A percentile compares a stretch with the other conserved stretches of the same genome.
Evolutionary conservation across 2,888 invertebrate genomes (phyloP).

Genomic region (Aphelenchoides bicaudatus): DNA sequence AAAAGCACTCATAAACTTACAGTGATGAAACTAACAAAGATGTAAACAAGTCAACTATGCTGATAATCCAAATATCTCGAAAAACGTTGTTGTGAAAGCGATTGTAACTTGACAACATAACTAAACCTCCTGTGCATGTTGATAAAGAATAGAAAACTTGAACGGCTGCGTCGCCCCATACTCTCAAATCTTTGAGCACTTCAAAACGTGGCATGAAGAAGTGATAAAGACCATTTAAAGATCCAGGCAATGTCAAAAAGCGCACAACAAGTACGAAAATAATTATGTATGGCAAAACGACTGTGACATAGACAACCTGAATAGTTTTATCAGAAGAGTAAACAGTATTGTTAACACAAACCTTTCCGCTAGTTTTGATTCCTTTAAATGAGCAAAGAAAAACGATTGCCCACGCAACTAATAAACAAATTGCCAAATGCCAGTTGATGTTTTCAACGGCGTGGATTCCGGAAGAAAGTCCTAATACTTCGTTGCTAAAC

Average conservation of each 20-base stretch:
- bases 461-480: slow-evolving; percentile 43
- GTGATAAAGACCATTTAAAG: slow-evolving; percentile 73
- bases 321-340: slow-evolving; percentile 12
- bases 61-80: slow-evolving; percentile 67
- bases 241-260: slow-evolving; percentile 76
- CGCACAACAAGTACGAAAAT: slow-evolving; percentile 71
- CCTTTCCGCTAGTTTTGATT: slow-evolving; percentile 76
- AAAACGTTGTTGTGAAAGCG: slow-evolving; percentile 79
- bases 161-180: slow-evolving; percentile 78
- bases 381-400: slow-evolving; percentile 76
- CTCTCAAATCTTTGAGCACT: slow-evolving; percentile 68
- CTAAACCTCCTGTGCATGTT: slow-evolving; percentile 81
- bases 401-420: slow-evolving; percentile 76
- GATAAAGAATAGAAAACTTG: slow-evolving; percentile 83
- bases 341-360: slow-evolving; percentile 33
- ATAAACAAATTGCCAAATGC: slow-evolving; percentile 73
- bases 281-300: slow-evolving; percentile 64
- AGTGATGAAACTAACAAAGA: slow-evolving; percentile 78
- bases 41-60: slow-evolving; percentile 74
- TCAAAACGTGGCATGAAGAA: slow-evolving; percentile 70
- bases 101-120: slow-evolving; percentile 80
- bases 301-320: slow-evolving; percentile 65
- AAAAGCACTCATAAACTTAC: too few relatives aligned
- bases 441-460: slow-evolving; percentile 62
- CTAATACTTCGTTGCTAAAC: slow-evolving; percentile 56